A percentile compares a stretch with the other conserved stretches of the same genome.
phyloP scores from a whole-genome alignment of 2,888 invertebrate genomes.

The Cryptus armator region DNA sequence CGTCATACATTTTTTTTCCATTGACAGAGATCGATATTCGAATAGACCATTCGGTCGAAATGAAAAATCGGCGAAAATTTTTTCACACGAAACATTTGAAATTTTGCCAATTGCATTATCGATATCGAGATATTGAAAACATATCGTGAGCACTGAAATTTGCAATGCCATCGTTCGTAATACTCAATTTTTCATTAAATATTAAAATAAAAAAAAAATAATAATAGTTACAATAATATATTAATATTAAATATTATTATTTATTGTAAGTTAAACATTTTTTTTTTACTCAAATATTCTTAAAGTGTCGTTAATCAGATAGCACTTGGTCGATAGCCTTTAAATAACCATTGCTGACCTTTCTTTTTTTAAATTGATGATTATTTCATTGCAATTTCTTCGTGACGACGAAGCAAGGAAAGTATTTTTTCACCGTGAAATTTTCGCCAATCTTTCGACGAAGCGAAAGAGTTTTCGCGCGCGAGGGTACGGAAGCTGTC shows the following conservation, averaged over 20 bases:
- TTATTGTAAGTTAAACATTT: too few relatives aligned
- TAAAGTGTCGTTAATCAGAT: neutral
- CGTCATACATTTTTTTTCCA: neutral
- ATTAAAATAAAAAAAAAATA: too few relatives aligned
- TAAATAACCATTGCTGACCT: neutral
- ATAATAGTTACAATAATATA: neutral
- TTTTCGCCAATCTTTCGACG: conserved; percentile 12
- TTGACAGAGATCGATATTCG: neutral
- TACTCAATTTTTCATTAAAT: neutral
- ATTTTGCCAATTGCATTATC: neutral
- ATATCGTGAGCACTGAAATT: neutral
- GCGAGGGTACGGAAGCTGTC: neutral
- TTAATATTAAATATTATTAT: too few relatives aligned
- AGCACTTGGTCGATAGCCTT: neutral
- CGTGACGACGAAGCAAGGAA: neutral
- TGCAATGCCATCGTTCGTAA: neutral
- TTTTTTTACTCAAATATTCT: neutral
- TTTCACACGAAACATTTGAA: neutral
- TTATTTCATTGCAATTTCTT: neutral
- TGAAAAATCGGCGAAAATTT: neutral
- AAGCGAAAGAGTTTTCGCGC: conserved; percentile 6
- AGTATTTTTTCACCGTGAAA: conserved; percentile 25
- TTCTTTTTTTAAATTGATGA: neutral
- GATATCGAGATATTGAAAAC: neutral
- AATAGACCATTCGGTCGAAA: neutral